A percentile compares a stretch with the other conserved stretches of the same genome.
These are phyloP conservation scores for Drosophila planitibia DNA, from an alignment of 2,888 invertebrate species.

Conservation along the genomic window DNA sequence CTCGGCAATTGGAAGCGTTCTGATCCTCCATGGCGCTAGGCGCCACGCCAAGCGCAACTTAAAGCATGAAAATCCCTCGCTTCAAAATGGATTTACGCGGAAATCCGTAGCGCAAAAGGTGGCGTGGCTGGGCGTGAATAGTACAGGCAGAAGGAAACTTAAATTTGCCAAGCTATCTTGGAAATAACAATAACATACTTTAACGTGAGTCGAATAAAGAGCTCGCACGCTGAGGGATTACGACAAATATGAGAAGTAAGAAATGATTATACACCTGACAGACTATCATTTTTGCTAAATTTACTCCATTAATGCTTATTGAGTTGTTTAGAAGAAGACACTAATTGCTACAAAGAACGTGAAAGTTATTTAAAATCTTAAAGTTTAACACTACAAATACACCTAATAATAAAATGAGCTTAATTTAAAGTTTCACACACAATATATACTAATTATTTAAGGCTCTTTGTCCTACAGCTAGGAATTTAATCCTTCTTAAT, in stretches of 20 bases:
- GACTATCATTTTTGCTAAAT: slow-evolving; percentile 2
- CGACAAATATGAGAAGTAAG: neutral
- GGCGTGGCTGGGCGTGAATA: slow-evolving; percentile 32
- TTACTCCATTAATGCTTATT: neutral
- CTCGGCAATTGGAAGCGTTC: slow-evolving; percentile 40
- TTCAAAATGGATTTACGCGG: slow-evolving; percentile 63
- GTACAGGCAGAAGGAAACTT: slow-evolving; percentile 40
- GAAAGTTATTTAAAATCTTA: neutral
- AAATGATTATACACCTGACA: neutral
- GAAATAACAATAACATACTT: slow-evolving; percentile 56
- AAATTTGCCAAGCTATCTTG: slow-evolving; percentile 66
- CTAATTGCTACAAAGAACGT: neutral
- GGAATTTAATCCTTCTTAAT: neutral
- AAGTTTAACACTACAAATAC: neutral
- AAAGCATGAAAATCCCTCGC: slow-evolving; percentile 68
- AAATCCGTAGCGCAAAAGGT: slow-evolving; percentile 47
- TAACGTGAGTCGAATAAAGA: slow-evolving; percentile 35
- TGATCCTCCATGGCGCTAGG: slow-evolving; percentile 15
- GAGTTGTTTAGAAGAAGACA: no score
- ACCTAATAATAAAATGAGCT: neutral
- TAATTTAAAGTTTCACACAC: neutral
- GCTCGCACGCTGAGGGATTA: slow-evolving; percentile 7
- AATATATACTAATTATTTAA: neutral
- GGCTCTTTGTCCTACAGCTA: neutral
- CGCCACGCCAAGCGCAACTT: slow-evolving; percentile 53